phyloP scores from a whole-genome alignment of 2,888 invertebrate genomes.

The Torymus texanus region DNA sequence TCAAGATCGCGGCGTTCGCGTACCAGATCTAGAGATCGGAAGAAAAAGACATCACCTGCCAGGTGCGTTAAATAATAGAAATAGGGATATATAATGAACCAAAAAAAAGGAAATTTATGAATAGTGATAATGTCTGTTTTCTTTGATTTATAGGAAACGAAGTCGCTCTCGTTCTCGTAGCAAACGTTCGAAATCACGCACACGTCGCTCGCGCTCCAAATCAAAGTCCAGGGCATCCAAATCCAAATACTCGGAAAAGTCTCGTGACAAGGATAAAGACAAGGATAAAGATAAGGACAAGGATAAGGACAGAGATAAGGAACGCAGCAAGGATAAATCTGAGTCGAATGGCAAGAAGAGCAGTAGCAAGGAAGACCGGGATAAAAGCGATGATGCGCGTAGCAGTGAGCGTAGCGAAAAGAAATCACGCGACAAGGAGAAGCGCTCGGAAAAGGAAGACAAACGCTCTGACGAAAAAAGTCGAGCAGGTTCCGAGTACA shows the following conservation, averaged over 20 bases:
- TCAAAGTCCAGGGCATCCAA: conserved; percentile 74
- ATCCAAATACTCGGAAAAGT: conserved; percentile 73
- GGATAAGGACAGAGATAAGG: conserved; percentile 67
- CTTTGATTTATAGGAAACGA: conserved; percentile 57
- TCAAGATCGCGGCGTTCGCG: conserved; percentile 73
- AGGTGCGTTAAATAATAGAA: conserved; percentile 39
- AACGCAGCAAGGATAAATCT: conserved; percentile 67
- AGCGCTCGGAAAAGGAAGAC: conserved; percentile 48
- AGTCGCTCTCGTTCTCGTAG: conserved; percentile 76
- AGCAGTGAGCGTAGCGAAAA: conserved; percentile 66
- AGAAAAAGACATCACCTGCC: conserved; percentile 65
- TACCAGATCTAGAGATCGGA: conserved; percentile 70
- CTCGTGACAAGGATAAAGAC: conserved; percentile 69
- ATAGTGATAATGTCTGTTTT: too few species aligned
- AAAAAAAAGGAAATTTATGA: too few species aligned
- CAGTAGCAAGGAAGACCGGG: conserved; percentile 63
- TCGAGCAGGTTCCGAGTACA: conserved; percentile 59
- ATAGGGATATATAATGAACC: too few species aligned
- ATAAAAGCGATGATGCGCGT: conserved; percentile 67
- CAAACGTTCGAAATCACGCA: conserved; percentile 76
- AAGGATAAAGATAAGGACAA: conserved; percentile 63
- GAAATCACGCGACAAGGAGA: conserved; percentile 59
- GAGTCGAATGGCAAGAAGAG: conserved; percentile 71
- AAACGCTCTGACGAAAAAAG: conserved; percentile 59
- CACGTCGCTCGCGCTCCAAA: conserved; percentile 75